Evolutionary conservation across 1,140 invertebrate genomes (phyloP).

Genomic region (Saccostrea cuccullata): DNA sequence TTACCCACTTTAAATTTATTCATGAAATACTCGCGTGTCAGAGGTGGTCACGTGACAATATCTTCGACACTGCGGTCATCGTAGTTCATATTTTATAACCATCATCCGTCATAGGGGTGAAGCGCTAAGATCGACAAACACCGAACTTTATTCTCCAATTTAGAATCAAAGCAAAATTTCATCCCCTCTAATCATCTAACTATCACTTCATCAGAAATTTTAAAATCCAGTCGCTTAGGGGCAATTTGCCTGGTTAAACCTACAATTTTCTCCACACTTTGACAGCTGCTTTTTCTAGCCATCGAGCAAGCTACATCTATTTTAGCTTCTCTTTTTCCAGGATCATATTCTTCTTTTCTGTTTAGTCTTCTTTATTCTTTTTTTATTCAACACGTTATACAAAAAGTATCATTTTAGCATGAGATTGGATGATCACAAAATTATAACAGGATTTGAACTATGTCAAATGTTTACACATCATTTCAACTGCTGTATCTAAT

Average conservation of each 20-base stretch:
- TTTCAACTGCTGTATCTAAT: conserved; percentile 10
- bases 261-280: conserved; percentile 18
- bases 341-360: neutral
- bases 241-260: conserved; percentile 10
- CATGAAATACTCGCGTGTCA: conserved; percentile 10
- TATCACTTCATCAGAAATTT: conserved; percentile 29
- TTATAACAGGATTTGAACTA: neutral
- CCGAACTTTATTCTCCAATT: conserved; percentile 6
- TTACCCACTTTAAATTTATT: neutral
- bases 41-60: neutral
- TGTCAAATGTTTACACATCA: neutral
- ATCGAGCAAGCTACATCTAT: neutral
- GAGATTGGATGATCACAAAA: conserved; percentile 18
- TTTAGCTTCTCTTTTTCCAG: conserved; percentile 30
- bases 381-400: conserved; percentile 6
- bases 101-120: conserved; percentile 14
- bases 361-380: neutral
- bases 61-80: conserved; percentile 5
- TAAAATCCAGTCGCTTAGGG: conserved; percentile 24
- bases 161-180: conserved; percentile 31
- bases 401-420: neutral
- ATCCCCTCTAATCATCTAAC: conserved; percentile 34
- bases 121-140: conserved; percentile 7
- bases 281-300: conserved; percentile 30
- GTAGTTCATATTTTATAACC: conserved; percentile 34